These are phyloP conservation scores for Carcharodon carcharias DNA, from an alignment of 2,797 vertebrate species.

Conservation along the genomic window DNA sequence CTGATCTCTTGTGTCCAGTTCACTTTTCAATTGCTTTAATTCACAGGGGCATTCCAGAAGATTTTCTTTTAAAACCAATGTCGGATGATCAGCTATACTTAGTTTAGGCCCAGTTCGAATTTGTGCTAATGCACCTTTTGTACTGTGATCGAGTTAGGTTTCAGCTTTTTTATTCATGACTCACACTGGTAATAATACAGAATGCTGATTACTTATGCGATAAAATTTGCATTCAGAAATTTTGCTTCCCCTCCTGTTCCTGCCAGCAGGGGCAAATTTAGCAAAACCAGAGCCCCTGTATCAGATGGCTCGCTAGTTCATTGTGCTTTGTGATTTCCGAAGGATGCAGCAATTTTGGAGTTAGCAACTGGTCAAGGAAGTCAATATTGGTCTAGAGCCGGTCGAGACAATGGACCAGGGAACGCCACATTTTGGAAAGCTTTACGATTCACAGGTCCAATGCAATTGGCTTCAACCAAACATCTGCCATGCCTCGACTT, in stretches of 20 bases:
- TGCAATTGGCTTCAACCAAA: neutral
- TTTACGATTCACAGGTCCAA: neutral
- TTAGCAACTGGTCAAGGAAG: neutral
- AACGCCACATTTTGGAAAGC: neutral
- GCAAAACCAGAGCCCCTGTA: neutral
- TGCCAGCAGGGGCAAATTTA: neutral
- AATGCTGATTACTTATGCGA: neutral
- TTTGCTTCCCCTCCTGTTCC: neutral
- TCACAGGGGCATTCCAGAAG: neutral
- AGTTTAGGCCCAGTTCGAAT: neutral
- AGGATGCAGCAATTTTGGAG: too few relatives aligned
- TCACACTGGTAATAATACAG: neutral
- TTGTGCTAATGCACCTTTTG: neutral
- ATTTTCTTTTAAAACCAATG: neutral
- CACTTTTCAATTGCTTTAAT: neutral
- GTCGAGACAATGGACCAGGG: neutral
- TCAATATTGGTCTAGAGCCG: neutral
- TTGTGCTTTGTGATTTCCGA: too few relatives aligned
- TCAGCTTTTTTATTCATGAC: fast-evolving
- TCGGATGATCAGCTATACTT: too few relatives aligned
- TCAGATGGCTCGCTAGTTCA: neutral
- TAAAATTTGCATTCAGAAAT: neutral
- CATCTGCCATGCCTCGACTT: neutral
- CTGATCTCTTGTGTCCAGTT: too few relatives aligned
- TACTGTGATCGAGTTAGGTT: neutral